A percentile compares a stretch with the other conserved stretches of the same genome.
Evolutionary conservation across 2,113 vertebrate genomes (phyloP).

Genomic region (Genyomyrus donnyi): DNA sequence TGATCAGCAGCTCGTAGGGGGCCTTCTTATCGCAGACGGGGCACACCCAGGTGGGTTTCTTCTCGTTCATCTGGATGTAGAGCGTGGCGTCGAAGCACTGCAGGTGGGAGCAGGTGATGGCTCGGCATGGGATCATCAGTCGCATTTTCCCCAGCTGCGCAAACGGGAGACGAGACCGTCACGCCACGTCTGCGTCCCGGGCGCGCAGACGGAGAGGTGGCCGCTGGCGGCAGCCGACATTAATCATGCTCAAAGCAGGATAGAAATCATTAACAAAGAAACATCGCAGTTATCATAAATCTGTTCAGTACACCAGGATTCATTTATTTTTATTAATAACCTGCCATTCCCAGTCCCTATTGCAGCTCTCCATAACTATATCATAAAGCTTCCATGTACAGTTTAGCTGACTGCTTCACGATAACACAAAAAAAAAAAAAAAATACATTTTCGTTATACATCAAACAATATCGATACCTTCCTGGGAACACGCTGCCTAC

Average conservation of each 20-base stretch:
- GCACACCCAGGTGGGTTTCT: constrained; percentile 98
- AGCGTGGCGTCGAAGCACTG: constrained; percentile 97
- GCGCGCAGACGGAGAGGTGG: constrained; percentile 1
- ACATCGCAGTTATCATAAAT: neutral
- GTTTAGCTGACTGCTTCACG: neutral
- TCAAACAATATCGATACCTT: neutral
- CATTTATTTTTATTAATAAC: neutral
- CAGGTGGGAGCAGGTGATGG: constrained; percentile 95
- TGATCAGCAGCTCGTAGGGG: constrained; percentile 93
- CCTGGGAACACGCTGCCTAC: neutral
- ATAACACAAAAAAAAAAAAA: neutral
- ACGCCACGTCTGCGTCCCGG: neutral
- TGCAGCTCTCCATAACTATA: neutral
- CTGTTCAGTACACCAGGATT: neutral
- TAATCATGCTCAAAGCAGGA: neutral
- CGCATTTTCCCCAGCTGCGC: constrained; percentile 93
- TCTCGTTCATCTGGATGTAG: constrained; percentile 98
- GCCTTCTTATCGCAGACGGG: constrained; percentile 98
- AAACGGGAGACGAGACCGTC: neutral
- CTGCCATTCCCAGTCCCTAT: neutral
- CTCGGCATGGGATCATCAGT: constrained; percentile 88
- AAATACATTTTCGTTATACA: neutral
- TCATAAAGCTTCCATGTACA: constrained; percentile 18
- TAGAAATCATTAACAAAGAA: neutral
- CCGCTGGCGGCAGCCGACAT: neutral